Conservation (phyloP, 1,140 invertebrate genomes). For the Eurosta solidaginis region DNA sequence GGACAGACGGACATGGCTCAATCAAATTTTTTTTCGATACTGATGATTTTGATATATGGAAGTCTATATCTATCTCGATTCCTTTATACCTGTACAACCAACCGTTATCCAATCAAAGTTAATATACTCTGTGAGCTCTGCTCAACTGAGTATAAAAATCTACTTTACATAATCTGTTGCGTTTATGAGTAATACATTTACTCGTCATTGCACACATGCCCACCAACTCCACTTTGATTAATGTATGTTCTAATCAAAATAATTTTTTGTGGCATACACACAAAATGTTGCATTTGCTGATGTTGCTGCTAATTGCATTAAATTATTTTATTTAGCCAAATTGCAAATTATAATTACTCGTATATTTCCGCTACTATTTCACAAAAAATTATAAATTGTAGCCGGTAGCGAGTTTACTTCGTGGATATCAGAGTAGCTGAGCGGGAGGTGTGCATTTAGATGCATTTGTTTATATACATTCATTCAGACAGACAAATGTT, state of each 20-base stretch:
- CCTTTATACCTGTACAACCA: too few relatives aligned
- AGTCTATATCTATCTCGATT: too few relatives aligned
- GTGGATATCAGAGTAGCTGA: neutral
- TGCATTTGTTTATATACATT: neutral
- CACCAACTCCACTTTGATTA: neutral
- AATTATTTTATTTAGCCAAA: constrained; percentile 20
- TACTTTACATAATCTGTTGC: neutral
- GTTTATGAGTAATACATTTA: neutral
- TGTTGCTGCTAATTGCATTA: constrained; percentile 6
- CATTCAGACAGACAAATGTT: neutral
- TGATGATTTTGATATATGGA: too few relatives aligned
- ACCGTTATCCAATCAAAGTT: too few relatives aligned
- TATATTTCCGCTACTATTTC: constrained; percentile 3
- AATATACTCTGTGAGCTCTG: too few relatives aligned
- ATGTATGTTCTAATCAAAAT: too few relatives aligned
- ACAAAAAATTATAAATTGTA: neutral
- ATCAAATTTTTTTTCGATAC: too few relatives aligned
- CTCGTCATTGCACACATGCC: neutral
- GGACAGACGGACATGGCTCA: too few relatives aligned
- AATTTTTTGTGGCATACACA: neutral
- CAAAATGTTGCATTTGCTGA: constrained; percentile 8
- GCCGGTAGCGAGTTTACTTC: neutral
- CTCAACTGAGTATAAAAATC: too few relatives aligned
- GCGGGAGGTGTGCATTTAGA: neutral
- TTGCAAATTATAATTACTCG: constrained; percentile 28